Evolutionary conservation across 1,140 invertebrate species (phyloP), one percentile per base, ranked within the genome.

Genomic region (Drosophila biarmipes): DNA sequence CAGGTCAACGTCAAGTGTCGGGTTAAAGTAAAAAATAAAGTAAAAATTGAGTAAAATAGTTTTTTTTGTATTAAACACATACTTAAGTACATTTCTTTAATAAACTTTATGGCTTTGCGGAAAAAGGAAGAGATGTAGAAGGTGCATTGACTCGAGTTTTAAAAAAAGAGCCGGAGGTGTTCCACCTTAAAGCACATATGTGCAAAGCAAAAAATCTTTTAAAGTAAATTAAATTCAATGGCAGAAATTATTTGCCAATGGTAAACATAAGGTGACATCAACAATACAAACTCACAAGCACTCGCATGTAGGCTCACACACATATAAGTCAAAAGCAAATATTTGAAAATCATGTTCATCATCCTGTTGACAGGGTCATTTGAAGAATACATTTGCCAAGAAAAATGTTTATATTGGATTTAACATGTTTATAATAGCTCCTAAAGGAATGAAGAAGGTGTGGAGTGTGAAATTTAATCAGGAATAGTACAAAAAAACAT

Each of bases 311-410:
- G 40, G 8, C 38, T 8, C 40, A 6, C 17, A 43, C 40, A 19
- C 3, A 19, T 43, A 19, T 19, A 43, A 43, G 40, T 43, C 40
- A 43, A 19, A 42, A 8, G 62, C 64, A 86, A 86, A 86, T 86
- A 78, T 86, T 86, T 86, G 82, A 59, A 61, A 71, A 87, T 64
- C 82, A 78, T 86, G 81, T 87, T 87, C 78, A 86, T 81, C 81
- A 81, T 81, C 49, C 78, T 81, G 82, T 86, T 81, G 82, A 86
- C 81, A 43, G 10, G 15, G 40, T 43, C 17, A 69, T 81, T 81
- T 86, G 87, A 69, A 75, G 74, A 86, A 86, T 75, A 86, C 78
- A 86, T 86, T 87, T 64, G 81, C 78, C 78, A 86, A 86, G 68
- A 82, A 63, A 86, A 80, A 87, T 86, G 81, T 86, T 86, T 43